phyloP scores from a whole-genome alignment of 1,140 invertebrate genomes.

The Conopomorpha cramerella region DNA sequence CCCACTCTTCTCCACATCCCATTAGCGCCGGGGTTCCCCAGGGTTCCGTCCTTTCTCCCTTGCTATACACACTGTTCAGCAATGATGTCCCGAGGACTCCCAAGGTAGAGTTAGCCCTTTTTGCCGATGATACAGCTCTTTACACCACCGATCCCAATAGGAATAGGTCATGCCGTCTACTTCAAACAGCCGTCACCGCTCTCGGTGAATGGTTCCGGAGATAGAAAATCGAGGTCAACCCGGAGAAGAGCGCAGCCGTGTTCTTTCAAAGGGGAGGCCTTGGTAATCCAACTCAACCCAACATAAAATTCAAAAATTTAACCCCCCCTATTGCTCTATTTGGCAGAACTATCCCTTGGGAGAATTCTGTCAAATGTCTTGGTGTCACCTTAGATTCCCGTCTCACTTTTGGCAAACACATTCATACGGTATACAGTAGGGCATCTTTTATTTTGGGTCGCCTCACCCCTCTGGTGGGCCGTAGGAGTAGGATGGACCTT shows the following conservation, averaged over 20 bases:
- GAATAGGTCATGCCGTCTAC: not conserved
- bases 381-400: constrained; percentile 1
- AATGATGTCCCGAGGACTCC: not conserved
- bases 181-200: constrained; percentile 9
- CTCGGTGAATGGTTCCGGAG: constrained; percentile 10
- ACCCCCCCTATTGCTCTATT: not conserved
- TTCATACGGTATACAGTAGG: not conserved
- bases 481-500: constrained; percentile 5
- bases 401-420: not conserved
- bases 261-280: not conserved
- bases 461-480: not conserved
- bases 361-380: constrained; percentile 2
- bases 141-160: not conserved
- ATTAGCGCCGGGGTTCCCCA: not conserved
- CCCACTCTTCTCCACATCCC: not conserved
- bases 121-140: constrained; percentile 1
- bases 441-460: constrained; percentile 1
- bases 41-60: not conserved
- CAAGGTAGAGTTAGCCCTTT: not conserved
- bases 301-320: no score
- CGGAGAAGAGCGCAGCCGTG: constrained; percentile 9
- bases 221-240: constrained; percentile 18
- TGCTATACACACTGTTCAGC: not conserved
- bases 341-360: constrained; percentile 4
- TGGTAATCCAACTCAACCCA: not conserved